A percentile compares a stretch with the other conserved stretches of the same genome.
Conservation (phyloP, 2,113 vertebrate genomes). For the Prietella phreatophila region DNA sequence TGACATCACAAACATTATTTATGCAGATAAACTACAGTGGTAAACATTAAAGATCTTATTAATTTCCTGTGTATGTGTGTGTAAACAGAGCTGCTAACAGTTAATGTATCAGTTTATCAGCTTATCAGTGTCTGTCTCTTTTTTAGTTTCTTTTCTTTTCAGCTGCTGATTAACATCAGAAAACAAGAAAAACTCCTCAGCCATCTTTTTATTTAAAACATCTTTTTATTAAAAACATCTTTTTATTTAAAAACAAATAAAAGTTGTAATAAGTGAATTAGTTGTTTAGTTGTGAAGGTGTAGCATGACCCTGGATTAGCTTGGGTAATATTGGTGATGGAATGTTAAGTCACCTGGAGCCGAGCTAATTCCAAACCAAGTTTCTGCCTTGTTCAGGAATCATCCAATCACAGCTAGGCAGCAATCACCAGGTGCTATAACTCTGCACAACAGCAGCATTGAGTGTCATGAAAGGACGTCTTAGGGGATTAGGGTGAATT, state of each 20-base stretch:
- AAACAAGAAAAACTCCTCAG: background rate
- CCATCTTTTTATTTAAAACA: too few species aligned
- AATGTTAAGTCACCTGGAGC: conserved; percentile 28
- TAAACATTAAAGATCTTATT: background rate
- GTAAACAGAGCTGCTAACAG: background rate
- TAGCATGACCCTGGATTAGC: conserved; percentile 10
- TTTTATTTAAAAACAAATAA: background rate
- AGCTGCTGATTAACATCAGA: conserved; percentile 17
- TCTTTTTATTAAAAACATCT: too few species aligned
- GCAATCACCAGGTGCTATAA: conserved; percentile 7
- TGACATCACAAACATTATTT: background rate
- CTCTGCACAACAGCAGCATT: conserved; percentile 15
- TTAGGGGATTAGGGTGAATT: conserved; percentile 4
- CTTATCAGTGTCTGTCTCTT: background rate
- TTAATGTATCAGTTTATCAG: background rate
- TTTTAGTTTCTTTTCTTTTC: conserved; percentile 9
- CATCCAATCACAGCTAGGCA: conserved; percentile 18
- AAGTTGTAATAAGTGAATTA: background rate
- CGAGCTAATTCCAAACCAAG: conserved; percentile 17
- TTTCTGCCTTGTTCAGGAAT: background rate
- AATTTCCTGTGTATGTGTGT: background rate
- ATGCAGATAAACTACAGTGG: background rate
- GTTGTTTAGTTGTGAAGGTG: conserved; percentile 6
- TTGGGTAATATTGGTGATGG: background rate
- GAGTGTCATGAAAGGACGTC: background rate